A percentile compares a stretch with the other conserved stretches of the same genome.
These are phyloP conservation scores for Choristoneura fumiferana DNA, from an alignment of 1,140 invertebrate species.

Conservation along the genomic window DNA sequence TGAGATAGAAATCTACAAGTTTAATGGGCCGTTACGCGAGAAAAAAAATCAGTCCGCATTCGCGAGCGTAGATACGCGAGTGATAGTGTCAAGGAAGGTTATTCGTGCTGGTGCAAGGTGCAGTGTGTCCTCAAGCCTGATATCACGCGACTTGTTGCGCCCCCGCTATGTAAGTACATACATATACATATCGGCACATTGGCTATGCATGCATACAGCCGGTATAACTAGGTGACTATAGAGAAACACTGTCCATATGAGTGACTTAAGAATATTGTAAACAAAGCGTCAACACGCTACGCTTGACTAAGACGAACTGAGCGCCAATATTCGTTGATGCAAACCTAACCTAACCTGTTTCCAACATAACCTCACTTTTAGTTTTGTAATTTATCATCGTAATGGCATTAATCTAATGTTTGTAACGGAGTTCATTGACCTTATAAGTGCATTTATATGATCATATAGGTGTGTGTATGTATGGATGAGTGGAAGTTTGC, in stretches of 20 bases:
- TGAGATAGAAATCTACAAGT: constrained; percentile 75
- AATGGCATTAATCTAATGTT: neutral
- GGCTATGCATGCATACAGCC: neutral
- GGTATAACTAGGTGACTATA: neutral
- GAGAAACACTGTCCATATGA: no score
- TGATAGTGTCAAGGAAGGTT: constrained; percentile 72
- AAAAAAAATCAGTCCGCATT: constrained; percentile 76
- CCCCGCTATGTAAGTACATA: constrained; percentile 20
- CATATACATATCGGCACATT: neutral
- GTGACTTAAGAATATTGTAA: neutral
- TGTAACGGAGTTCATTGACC: neutral
- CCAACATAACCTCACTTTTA: neutral
- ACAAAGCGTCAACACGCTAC: neutral
- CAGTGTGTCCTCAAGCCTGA: constrained; percentile 33
- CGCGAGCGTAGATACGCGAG: constrained; percentile 75
- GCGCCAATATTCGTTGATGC: neutral
- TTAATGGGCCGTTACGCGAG: constrained; percentile 78
- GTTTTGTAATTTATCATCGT: neutral
- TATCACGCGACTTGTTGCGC: constrained; percentile 44
- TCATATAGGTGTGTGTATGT: neutral
- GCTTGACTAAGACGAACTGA: constrained; percentile 4
- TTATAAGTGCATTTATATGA: constrained; percentile 1
- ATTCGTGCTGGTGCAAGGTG: constrained; percentile 46
- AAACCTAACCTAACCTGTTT: constrained; percentile 1
- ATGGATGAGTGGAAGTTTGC: neutral